Evolutionary conservation across 2,113 vertebrate species (phyloP).

Genomic region (Orycteropus afer): DNA sequence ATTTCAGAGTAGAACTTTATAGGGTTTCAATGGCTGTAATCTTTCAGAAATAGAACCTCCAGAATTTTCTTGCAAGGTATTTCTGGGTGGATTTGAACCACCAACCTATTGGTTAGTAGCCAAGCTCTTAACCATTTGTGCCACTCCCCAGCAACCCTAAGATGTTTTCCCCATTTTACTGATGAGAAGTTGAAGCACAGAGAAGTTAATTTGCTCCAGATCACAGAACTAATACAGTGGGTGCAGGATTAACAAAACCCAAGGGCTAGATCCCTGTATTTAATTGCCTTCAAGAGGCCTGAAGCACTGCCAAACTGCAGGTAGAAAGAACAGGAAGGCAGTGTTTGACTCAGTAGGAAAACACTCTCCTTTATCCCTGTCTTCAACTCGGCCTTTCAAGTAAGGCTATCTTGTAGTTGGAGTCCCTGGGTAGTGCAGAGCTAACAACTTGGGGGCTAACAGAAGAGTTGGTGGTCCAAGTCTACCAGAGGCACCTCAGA

Average conservation of each 20-base stretch:
- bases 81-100: too few species aligned
- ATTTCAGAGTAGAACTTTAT: not conserved
- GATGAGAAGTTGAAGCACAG: too few species aligned
- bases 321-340: not conserved
- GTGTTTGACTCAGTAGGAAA: conserved; percentile 5
- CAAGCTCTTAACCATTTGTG: too few species aligned
- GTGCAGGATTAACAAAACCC: not conserved
- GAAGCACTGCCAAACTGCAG: not conserved
- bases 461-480: too few species aligned
- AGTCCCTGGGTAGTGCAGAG: not conserved
- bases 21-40: not conserved
- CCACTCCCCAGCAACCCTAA: not conserved
- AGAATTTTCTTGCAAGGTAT: not conserved
- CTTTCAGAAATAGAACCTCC: not conserved
- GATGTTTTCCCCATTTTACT: not conserved
- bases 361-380: not conserved
- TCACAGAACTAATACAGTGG: not conserved
- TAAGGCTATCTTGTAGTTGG: not conserved
- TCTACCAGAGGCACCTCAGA: too few species aligned
- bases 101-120: too few species aligned
- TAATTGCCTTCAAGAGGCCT: not conserved
- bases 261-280: not conserved
- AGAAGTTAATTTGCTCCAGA: not conserved
- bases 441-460: too few species aligned
- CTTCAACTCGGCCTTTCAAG: not conserved